Evolutionary conservation across 2,113 vertebrate species (phyloP).

Genomic region (Cololabis saira): DNA sequence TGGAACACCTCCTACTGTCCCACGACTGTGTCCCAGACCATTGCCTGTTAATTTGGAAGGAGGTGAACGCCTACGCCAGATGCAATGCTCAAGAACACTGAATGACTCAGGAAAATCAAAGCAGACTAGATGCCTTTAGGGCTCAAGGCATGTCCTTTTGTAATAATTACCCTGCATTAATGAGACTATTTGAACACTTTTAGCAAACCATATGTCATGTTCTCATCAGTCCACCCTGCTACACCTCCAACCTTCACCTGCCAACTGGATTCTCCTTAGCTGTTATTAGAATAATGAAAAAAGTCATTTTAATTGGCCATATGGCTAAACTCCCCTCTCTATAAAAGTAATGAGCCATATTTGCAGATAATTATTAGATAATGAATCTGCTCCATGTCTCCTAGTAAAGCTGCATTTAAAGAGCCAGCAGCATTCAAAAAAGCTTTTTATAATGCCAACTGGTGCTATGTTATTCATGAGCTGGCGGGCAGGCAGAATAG

Average conservation of each 20-base stretch:
- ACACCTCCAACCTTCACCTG: constrained; percentile 50
- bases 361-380: constrained; percentile 58
- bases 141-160: constrained; percentile 29
- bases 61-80: constrained; percentile 41
- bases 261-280: constrained; percentile 47
- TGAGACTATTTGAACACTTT: too few relatives aligned
- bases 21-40: constrained; percentile 17
- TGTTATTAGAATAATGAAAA: constrained; percentile 62
- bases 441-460: constrained; percentile 16
- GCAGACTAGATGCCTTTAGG: constrained; percentile 8
- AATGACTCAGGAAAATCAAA: constrained; percentile 51
- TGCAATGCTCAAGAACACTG: constrained; percentile 33
- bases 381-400: constrained; percentile 25
- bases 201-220: too few relatives aligned
- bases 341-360: constrained; percentile 53
- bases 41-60: constrained; percentile 24
- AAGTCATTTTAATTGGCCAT: constrained; percentile 81
- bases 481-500: constrained; percentile 34
- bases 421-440: constrained; percentile 13
- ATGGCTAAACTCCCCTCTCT: constrained; percentile 63
- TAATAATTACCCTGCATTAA: constrained; percentile 49
- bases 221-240: constrained; percentile 14
- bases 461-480: constrained; percentile 73
- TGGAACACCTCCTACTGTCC: constrained; percentile 18
- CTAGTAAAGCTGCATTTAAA: constrained; percentile 16